These are phyloP conservation scores for Brachynemurus nebulosus DNA, from an alignment of 2,888 invertebrate species.

Conservation along the genomic window DNA sequence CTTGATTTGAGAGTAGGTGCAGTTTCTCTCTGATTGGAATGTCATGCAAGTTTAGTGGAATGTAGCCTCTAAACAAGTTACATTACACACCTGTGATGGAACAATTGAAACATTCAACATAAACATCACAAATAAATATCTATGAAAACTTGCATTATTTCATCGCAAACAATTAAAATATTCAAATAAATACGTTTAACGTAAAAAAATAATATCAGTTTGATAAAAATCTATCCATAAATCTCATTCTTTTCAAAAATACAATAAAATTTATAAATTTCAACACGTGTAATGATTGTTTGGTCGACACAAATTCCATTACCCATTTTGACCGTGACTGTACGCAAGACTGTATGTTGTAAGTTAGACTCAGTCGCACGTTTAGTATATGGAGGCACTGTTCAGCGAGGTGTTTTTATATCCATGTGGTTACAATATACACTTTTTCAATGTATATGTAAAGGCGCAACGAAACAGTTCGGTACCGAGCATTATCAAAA, in stretches of 20 bases:
- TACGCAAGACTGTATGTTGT: constrained; percentile 8
- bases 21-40: constrained; percentile 7
- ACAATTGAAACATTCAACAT: background rate
- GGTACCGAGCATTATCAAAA: too few relatives aligned
- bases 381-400: background rate
- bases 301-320: constrained; percentile 30
- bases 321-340: constrained; percentile 30
- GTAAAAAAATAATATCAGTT: background rate
- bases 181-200: background rate
- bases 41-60: constrained; percentile 5
- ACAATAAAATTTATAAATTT: background rate
- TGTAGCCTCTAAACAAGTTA: constrained; percentile 4
- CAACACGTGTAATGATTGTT: constrained; percentile 12
- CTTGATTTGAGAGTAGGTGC: constrained; percentile 5
- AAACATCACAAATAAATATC: background rate
- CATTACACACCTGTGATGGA: constrained; percentile 5
- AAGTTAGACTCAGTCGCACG: constrained; percentile 2
- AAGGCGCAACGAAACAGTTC: too few relatives aligned
- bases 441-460: too few relatives aligned
- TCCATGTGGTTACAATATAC: background rate
- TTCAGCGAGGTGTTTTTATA: background rate
- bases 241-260: background rate
- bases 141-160: background rate
- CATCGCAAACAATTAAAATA: background rate
- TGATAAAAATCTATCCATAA: background rate